A percentile compares a stretch with the other conserved stretches of the same genome.
phyloP scores from a whole-genome alignment of 2,113 vertebrate genomes.

The Myotis lucifugus region DNA sequence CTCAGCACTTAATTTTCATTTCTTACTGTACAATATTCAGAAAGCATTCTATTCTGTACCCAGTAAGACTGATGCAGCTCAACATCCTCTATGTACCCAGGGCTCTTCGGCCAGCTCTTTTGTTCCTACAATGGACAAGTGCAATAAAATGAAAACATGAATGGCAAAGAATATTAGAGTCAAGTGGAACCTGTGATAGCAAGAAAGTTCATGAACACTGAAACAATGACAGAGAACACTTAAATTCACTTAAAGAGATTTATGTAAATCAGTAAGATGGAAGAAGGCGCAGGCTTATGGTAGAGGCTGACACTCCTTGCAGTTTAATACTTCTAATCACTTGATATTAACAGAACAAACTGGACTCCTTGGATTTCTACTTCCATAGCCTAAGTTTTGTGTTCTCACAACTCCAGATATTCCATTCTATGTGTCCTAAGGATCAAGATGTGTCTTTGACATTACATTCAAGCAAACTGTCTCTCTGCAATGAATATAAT shows the following conservation, averaged over 20 bases:
- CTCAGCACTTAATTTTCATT: not conserved
- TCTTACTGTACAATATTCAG: slow-evolving; percentile 8
- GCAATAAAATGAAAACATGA: not conserved
- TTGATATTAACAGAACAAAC: not conserved
- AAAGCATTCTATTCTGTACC: not conserved
- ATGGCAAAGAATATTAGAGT: slow-evolving; percentile 8
- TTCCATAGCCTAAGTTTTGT: not conserved
- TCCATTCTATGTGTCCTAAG: not conserved
- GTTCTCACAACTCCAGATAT: not conserved
- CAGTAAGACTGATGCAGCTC: not conserved
- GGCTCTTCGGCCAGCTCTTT: slow-evolving; percentile 19
- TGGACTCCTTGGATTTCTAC: not conserved
- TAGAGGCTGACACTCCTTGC: not conserved
- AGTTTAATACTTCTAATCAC: not conserved
- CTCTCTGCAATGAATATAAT: not conserved
- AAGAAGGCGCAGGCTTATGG: not conserved
- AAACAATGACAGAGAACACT: not conserved
- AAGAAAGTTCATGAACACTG: not conserved
- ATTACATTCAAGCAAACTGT: not conserved
- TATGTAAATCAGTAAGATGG: not conserved
- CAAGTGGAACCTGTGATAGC: not conserved
- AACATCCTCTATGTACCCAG: not conserved
- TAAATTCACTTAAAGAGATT: slow-evolving; percentile 14
- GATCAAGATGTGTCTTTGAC: not conserved
- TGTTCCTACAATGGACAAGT: not conserved